These are phyloP conservation scores for Smutsia gigantea DNA, from an alignment of 2,797 vertebrate species.

Conservation along the genomic window DNA sequence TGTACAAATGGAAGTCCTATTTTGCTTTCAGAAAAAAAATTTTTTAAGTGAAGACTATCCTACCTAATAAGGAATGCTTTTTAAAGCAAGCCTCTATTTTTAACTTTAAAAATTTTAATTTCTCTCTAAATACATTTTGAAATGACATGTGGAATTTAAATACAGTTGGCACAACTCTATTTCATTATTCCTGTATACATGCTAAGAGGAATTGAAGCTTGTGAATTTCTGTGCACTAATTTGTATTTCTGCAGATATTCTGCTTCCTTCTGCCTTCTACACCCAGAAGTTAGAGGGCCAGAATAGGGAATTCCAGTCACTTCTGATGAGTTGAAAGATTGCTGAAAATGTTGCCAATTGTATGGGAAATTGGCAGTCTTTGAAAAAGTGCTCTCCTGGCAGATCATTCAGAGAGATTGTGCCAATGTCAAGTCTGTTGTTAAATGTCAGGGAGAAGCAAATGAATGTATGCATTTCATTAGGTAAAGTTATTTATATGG, in stretches of 20 bases:
- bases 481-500: background rate
- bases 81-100: constrained; percentile 66
- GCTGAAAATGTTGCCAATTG: background rate
- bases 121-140: constrained; percentile 57
- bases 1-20: constrained; percentile 51
- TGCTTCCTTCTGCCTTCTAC: background rate
- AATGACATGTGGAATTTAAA: constrained; percentile 50
- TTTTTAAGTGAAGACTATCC: background rate
- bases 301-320: background rate
- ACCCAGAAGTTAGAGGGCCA: background rate
- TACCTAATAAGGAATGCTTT: constrained; percentile 69
- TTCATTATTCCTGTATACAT: background rate
- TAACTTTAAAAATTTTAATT: constrained; percentile 57
- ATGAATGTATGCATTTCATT: background rate
- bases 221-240: background rate
- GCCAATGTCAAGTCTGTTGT: background rate
- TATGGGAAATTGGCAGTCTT: background rate
- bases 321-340: background rate
- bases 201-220: background rate
- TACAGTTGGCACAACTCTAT: background rate
- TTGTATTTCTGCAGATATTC: background rate
- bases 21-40: constrained; percentile 49
- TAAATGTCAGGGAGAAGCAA: background rate
- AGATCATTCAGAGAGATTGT: background rate
- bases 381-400: background rate